phyloP scores from a whole-genome alignment of 2,888 invertebrate species.

The Standfussiana lucernea region DNA sequence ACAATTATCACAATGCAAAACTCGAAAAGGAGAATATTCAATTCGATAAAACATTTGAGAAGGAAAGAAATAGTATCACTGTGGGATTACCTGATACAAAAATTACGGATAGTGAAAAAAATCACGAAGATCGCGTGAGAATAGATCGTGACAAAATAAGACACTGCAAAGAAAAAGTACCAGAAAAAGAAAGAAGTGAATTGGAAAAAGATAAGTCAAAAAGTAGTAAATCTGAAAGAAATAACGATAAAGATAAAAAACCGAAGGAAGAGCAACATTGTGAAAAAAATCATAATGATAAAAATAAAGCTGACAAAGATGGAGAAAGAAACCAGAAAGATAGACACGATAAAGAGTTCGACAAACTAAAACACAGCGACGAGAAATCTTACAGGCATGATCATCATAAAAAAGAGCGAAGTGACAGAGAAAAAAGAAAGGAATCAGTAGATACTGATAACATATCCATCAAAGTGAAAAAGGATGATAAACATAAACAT shows the following conservation, averaged over 20 bases:
- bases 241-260: slow-evolving; percentile 81
- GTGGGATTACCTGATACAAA: slow-evolving; percentile 69
- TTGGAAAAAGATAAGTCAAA: slow-evolving; percentile 77
- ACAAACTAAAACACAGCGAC: slow-evolving; percentile 80
- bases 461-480: slow-evolving; percentile 76
- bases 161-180: slow-evolving; percentile 79
- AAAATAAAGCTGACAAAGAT: slow-evolving; percentile 77
- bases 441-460: slow-evolving; percentile 77
- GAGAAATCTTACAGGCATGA: slow-evolving; percentile 87
- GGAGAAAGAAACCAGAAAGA: slow-evolving; percentile 78
- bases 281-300: slow-evolving; percentile 75
- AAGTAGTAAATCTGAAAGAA: slow-evolving; percentile 76
- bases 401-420: slow-evolving; percentile 87
- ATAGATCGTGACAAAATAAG: slow-evolving; percentile 84
- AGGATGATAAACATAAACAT: slow-evolving; percentile 88
- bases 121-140: slow-evolving; percentile 82
- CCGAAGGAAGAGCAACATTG: slow-evolving; percentile 71
- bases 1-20: slow-evolving; percentile 76
- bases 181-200: slow-evolving; percentile 84
- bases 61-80: slow-evolving; percentile 75
- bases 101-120: slow-evolving; percentile 81
- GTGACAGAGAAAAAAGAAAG: slow-evolving; percentile 83
- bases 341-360: slow-evolving; percentile 77
- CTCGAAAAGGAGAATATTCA: slow-evolving; percentile 87
- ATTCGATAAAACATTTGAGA: slow-evolving; percentile 82